Evolutionary conservation across 2,797 vertebrate species (phyloP), one percentile per base, ranked within the genome.

Genomic region (Silurus lanzhouensis): DNA sequence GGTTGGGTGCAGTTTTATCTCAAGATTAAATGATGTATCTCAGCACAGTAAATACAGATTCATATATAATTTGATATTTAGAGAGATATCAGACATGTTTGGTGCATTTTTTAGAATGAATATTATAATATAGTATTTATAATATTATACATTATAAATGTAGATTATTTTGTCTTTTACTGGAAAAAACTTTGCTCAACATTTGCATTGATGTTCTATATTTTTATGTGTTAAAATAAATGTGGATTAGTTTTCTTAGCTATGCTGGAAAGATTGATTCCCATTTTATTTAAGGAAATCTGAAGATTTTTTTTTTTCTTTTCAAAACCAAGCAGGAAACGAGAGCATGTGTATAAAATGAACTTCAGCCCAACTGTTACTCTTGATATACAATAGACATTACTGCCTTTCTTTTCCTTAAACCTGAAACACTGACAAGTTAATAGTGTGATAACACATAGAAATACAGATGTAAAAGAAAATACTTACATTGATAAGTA

Each of bases 241-340:
- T 77, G 8, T 9, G 5, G 55, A 25, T 9, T 58, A 19, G 15
- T 58, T 6, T 27, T 55, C 38, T 20, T 22, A 60, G 4, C 9
- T 61, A 1, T n/a, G 1, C 5, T 38, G 1, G 12, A 22, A 19
- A 15, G 6, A 78, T 38, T 77, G 6, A 17, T 6, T 76, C 13
- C n/a, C 5, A 71, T 48, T 72, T 38, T 44, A n/a, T 20, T 22
- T 58, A 76, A 15, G 13, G 13, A 46, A 63, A 63, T 46, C 20
- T 46, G 7, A 63, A 60, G 17, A 60, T 63, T 22, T 44, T 1
- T 55, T 64, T 71, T 64, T 71, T 83, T 52, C 13, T 83, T 19
- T 61, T 61, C 68, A 61, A 22, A 17, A 38, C 4, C 48, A n/a
- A 67, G 71, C 86, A 87, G 86, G 86, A 87, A 87, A 84, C 70